phyloP scores from a whole-genome alignment of 2,113 vertebrate genomes.

The Hylia prasina region DNA sequence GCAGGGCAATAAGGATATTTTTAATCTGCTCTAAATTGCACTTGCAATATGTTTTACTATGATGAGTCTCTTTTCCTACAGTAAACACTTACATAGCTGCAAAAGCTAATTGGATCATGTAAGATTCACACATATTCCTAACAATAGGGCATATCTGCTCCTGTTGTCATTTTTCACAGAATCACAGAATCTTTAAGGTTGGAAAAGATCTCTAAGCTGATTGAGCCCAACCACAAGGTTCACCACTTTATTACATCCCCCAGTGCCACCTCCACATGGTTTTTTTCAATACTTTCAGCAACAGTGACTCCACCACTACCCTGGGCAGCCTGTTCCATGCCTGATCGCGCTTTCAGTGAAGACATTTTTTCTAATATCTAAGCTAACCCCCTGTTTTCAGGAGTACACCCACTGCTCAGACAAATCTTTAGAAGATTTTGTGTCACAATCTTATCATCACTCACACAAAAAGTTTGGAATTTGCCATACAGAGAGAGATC shows the following conservation, averaged over 20 bases:
- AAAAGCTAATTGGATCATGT: background rate
- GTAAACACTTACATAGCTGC: background rate
- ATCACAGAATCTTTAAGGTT: background rate
- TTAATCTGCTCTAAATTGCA: background rate
- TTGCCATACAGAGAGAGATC: background rate
- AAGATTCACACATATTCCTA: background rate
- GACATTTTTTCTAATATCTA: background rate
- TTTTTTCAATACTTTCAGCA: background rate
- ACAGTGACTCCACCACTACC: background rate
- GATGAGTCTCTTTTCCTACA: background rate
- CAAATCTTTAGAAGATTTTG: slow-evolving; percentile 61
- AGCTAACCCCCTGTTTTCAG: background rate
- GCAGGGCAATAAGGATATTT: background rate
- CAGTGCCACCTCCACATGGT: background rate
- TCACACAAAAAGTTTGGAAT: slow-evolving; percentile 34
- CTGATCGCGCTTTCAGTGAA: background rate
- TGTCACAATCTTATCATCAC: slow-evolving; percentile 28
- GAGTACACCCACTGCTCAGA: slow-evolving; percentile 22
- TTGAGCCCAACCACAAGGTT: fast-evolving
- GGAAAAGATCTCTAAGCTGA: background rate
- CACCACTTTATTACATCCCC: background rate
- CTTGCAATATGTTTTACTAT: background rate
- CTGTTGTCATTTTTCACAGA: background rate
- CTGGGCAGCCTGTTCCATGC: background rate
- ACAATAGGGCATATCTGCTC: background rate